Evolutionary conservation across 2,113 vertebrate species (phyloP).

Genomic region (Nibea coibor): DNA sequence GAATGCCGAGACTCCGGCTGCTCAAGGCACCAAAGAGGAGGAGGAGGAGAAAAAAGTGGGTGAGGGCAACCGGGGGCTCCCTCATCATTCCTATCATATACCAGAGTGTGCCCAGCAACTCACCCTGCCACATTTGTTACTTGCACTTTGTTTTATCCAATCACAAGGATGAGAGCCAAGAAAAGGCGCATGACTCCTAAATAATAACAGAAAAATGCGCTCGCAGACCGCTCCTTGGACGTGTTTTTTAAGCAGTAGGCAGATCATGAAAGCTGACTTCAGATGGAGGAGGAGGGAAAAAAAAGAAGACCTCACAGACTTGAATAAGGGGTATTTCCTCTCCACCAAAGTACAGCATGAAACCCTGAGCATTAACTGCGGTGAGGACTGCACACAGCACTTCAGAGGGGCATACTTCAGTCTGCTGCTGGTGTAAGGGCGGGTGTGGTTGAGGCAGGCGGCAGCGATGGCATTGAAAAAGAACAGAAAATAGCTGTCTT

Average conservation of each 20-base stretch:
- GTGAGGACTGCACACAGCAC: conserved; percentile 67
- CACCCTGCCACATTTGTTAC: conserved; percentile 31
- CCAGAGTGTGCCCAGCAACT: not conserved
- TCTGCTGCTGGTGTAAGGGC: conserved; percentile 57
- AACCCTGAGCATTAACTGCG: conserved; percentile 57
- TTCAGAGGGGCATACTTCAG: conserved; percentile 69
- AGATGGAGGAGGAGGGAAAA: not conserved
- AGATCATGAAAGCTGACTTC: conserved; percentile 37
- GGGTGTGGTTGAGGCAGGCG: conserved; percentile 71
- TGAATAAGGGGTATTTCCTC: conserved; percentile 52
- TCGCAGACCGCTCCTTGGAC: not conserved
- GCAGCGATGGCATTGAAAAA: conserved; percentile 61
- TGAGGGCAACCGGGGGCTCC: conserved; percentile 3
- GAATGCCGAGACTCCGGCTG: conserved; percentile 80
- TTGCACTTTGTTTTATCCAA: conserved; percentile 14
- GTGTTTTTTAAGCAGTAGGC: conserved; percentile 3
- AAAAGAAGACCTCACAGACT: conserved; percentile 47
- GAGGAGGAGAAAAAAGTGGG: conserved; percentile 24
- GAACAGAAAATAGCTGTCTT: conserved; percentile 68
- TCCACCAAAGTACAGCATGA: conserved; percentile 48
- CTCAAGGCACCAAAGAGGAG: conserved; percentile 57
- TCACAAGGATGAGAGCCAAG: conserved; percentile 8
- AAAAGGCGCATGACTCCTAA: conserved; percentile 29
- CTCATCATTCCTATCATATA: conserved; percentile 9
- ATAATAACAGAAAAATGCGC: conserved; percentile 19